Conservation (phyloP, 2,113 vertebrate species). For the Syngnathus floridae region DNA sequence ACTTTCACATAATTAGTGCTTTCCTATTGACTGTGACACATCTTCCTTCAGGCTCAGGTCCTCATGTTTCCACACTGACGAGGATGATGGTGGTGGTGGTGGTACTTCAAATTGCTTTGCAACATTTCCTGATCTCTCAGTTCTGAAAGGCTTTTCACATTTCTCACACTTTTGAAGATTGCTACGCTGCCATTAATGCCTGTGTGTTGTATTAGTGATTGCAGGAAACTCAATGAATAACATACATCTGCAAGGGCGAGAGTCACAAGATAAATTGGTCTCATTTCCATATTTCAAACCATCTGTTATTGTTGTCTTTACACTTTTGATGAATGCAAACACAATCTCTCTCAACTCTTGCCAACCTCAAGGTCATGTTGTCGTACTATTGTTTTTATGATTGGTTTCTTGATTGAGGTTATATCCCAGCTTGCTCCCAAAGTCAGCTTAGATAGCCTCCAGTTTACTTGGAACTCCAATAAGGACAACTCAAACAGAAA, state of each 20-base stretch:
- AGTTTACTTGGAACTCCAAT: too few species aligned
- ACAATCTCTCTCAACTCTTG: not conserved
- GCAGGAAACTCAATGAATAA: constrained; percentile 5
- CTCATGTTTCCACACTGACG: constrained; percentile 16
- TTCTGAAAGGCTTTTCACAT: constrained; percentile 8
- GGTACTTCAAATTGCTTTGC: constrained; percentile 8
- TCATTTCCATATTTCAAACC: not conserved
- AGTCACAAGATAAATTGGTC: not conserved
- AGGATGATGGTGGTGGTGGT: not conserved
- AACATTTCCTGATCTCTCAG: not conserved
- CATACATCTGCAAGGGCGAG: not conserved
- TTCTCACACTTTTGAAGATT: constrained; percentile 7
- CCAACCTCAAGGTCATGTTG: not conserved
- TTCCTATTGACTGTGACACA: constrained; percentile 26
- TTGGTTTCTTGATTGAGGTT: not conserved
- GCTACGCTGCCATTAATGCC: constrained; percentile 9
- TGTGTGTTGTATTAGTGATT: constrained; percentile 6
- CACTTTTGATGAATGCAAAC: not conserved
- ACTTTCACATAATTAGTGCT: constrained; percentile 37
- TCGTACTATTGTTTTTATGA: not conserved
- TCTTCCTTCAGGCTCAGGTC: constrained; percentile 12
- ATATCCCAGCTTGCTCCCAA: too few species aligned
- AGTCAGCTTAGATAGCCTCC: too few species aligned
- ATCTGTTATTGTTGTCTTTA: not conserved
- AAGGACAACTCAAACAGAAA: too few species aligned